Base-by-base conservation (phyloP, 1,140 invertebrate species). In the Gryon sp. region DNA sequence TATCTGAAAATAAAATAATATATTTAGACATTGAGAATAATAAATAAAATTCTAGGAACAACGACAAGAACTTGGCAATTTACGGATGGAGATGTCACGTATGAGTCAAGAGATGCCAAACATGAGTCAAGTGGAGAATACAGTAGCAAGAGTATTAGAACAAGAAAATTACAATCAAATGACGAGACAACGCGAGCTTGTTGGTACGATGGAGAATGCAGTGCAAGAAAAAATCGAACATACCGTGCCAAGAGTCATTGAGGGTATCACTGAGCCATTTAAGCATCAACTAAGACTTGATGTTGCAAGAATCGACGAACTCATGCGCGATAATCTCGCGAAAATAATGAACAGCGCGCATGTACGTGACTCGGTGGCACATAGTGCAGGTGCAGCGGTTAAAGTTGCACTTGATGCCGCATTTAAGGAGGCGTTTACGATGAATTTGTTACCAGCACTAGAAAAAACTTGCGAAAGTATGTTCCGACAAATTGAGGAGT, bases 401-500 rank as follows among this genome's bases (percentile, higher is more conserved):
- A 91, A 92, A 79, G 90, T 91, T 1, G 90, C 90, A 14, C 91
- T 96, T 14, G 92, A 94, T 63, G 87, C 90, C 9, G 92, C 92
- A 38, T 96, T 94, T 85, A 93, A 92, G 66, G 93, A 95, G 46
- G 90, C 93, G 1, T 94, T 97, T 70, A 90, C 91, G 24, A 92
- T 91, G 36, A 91, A 92, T 53, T 87, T 97, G 11, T 86, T 98
- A 77, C 96, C 97, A 8, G 91, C 92, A 8, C 94, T 96, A 90
- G 96, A 98, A 83, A 94, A 93, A 84, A 92, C 94, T 32, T 95
- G 94, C 79, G 92, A 94, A 77, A 92, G 92, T 76, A 95, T 98
- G 90, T 97, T 97, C 80, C 90, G 92, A 22, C 96, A 98, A 89
- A 91, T 98, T 1, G 96, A 97, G 83, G 93, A 95, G 9, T 91